phyloP scores from a whole-genome alignment of 2,797 vertebrate species.

The Poliocrania exsul region DNA sequence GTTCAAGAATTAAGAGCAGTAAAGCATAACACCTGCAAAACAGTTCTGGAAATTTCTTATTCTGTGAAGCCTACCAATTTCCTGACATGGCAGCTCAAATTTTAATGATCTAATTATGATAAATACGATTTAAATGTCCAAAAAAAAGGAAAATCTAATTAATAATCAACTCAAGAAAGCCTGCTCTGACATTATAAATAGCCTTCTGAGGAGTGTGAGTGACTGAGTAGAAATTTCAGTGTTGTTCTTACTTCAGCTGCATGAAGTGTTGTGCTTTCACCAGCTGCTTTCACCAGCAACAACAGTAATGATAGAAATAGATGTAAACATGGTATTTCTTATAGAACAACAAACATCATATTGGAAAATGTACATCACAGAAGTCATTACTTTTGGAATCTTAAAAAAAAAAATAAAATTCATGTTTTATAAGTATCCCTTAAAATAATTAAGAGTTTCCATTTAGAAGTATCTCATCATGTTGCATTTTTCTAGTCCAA shows the following conservation, averaged over 20 bases:
- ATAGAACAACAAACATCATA: neutral
- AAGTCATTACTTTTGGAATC: neutral
- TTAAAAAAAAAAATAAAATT: neutral
- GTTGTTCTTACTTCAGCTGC: neutral
- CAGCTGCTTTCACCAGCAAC: neutral
- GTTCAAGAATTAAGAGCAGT: neutral
- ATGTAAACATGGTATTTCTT: neutral
- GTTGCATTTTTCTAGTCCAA: neutral
- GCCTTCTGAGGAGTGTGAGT: neutral
- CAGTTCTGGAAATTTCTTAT: neutral
- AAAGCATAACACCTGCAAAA: neutral
- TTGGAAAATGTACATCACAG: neutral
- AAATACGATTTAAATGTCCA: neutral
- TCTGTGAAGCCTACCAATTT: neutral
- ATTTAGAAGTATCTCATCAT: neutral
- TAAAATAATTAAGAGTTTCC: neutral
- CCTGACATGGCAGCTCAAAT: neutral
- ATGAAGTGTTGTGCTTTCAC: neutral
- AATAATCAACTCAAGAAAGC: conserved; percentile 5
- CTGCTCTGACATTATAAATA: neutral
- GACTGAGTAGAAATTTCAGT: neutral
- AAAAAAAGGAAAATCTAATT: neutral
- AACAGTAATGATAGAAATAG: neutral
- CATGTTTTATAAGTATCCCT: neutral
- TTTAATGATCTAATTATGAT: neutral